phyloP scores from a whole-genome alignment of 2,797 vertebrate species.

The Spea hammondii region DNA sequence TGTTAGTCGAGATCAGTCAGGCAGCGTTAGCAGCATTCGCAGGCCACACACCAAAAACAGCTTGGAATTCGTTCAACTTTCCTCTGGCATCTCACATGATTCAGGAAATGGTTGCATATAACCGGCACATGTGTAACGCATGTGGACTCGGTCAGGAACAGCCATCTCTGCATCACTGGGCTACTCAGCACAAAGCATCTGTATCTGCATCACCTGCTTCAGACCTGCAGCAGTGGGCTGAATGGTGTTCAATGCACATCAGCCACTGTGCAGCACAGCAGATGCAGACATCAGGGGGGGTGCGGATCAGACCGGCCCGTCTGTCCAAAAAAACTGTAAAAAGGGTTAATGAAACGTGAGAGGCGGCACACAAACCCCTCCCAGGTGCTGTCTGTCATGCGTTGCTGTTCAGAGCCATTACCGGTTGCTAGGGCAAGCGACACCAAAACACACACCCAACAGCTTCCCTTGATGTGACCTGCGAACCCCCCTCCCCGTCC shows the following conservation, averaged over 20 bases:
- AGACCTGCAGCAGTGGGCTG: neutral
- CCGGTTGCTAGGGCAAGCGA: slow-evolving; percentile 40
- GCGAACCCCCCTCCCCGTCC: neutral
- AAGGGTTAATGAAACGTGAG: slow-evolving; percentile 29
- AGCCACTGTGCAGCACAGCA: too few relatives aligned
- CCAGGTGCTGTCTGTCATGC: slow-evolving; percentile 23
- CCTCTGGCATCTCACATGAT: too few relatives aligned
- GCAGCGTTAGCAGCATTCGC: neutral
- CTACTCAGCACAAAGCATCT: neutral
- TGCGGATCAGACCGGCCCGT: too few relatives aligned
- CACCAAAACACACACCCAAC: slow-evolving; percentile 45
- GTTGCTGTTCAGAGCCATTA: neutral
- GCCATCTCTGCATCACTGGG: too few relatives aligned
- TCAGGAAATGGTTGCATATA: too few relatives aligned
- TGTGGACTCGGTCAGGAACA: too few relatives aligned
- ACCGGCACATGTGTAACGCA: too few relatives aligned
- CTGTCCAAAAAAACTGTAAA: too few relatives aligned
- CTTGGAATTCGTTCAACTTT: too few relatives aligned
- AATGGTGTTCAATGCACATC: neutral
- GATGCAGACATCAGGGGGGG: too few relatives aligned
- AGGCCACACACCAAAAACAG: neutral
- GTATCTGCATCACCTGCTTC: neutral
- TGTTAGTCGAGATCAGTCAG: neutral
- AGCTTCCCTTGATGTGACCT: slow-evolving; percentile 12
- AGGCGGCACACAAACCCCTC: neutral